Evolutionary conservation across 2,797 vertebrate species (phyloP).

Genomic region (Aulostomus chinensis): DNA sequence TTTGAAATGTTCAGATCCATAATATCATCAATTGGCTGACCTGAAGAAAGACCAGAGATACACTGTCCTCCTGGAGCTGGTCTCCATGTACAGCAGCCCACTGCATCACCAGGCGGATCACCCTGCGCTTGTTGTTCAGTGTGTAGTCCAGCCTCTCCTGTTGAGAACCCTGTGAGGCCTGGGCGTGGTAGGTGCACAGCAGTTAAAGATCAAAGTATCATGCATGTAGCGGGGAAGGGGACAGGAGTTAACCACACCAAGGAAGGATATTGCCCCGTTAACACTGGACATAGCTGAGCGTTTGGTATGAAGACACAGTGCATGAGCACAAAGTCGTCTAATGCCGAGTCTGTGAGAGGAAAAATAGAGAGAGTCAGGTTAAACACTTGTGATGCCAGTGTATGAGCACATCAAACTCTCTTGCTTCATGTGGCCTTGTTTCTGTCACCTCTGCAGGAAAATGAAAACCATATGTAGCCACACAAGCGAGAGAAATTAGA

Average conservation of each 20-base stretch:
- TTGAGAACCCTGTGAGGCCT: slow-evolving; percentile 93
- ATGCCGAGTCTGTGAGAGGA: slow-evolving; percentile 82
- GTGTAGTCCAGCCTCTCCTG: slow-evolving; percentile 96
- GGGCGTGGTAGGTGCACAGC: slow-evolving; percentile 88
- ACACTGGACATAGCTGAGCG: slow-evolving; percentile 88
- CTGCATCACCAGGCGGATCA: slow-evolving; percentile 90
- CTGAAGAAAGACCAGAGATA: slow-evolving; percentile 89
- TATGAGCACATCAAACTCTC: slow-evolving; percentile 40
- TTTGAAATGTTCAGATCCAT: background rate
- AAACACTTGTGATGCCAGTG: slow-evolving; percentile 22
- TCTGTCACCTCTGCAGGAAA: slow-evolving; percentile 50
- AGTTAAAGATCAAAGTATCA: slow-evolving; percentile 81
- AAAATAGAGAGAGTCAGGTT: slow-evolving; percentile 8
- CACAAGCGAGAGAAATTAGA: slow-evolving; percentile 56
- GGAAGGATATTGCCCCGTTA: slow-evolving; percentile 99
- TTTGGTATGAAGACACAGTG: slow-evolving; percentile 98
- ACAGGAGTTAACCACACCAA: slow-evolving; percentile 14
- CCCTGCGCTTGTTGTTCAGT: slow-evolving; percentile 92
- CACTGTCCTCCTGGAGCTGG: slow-evolving; percentile 90
- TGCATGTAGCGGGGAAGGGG: background rate
- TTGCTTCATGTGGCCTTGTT: slow-evolving; percentile 26
- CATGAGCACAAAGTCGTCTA: slow-evolving; percentile 96
- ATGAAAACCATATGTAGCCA: slow-evolving; percentile 56
- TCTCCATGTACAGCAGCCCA: slow-evolving; percentile 89
- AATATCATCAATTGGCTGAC: slow-evolving; percentile 64